Conservation (phyloP, 1,140 invertebrate genomes). For the Panonychus citri region DNA sequence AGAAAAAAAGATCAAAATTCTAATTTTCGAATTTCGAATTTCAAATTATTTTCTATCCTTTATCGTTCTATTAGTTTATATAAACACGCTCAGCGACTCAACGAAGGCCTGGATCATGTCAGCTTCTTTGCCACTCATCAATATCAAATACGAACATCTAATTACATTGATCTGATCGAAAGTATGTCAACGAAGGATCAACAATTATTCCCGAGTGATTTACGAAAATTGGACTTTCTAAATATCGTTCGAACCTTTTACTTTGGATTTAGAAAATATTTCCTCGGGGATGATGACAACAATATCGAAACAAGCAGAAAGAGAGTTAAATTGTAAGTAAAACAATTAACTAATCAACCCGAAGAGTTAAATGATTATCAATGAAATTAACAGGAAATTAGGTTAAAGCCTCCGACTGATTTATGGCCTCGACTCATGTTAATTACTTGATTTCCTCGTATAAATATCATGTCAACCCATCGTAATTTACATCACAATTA, state of each 20-base stretch:
- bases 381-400: background rate
- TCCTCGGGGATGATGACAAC: constrained; percentile 10
- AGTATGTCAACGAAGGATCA: background rate
- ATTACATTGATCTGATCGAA: constrained; percentile 32
- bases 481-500: too few relatives aligned
- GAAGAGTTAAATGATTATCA: background rate
- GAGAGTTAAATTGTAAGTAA: background rate
- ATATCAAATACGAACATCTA: constrained; percentile 53
- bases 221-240: constrained; percentile 38
- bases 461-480: too few relatives aligned
- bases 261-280: constrained; percentile 2
- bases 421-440: too few relatives aligned
- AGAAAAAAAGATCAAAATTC: too few relatives aligned
- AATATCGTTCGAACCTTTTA: constrained; percentile 28
- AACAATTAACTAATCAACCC: background rate
- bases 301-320: background rate
- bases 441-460: too few relatives aligned
- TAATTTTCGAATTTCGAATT: background rate
- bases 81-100: constrained; percentile 3
- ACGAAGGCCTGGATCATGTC: constrained; percentile 31
- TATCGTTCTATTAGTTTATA: background rate
- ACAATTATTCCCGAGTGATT: constrained; percentile 38
- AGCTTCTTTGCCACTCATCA: constrained; percentile 49
- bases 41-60: background rate
- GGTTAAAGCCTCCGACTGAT: too few relatives aligned